Evolutionary conservation across 2,888 invertebrate genomes (phyloP).

Genomic region (Oscheius sp.): DNA sequence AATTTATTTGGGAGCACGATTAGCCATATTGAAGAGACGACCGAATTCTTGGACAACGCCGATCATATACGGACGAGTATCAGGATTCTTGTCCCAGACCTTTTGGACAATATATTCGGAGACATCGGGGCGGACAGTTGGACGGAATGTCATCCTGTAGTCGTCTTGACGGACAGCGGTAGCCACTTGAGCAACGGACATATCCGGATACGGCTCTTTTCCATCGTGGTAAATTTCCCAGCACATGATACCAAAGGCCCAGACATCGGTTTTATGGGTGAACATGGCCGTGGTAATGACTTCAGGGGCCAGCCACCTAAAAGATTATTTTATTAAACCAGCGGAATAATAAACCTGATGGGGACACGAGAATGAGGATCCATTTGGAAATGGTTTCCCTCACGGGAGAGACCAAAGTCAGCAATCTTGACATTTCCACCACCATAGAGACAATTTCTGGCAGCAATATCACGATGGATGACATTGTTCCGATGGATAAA

Average conservation of each 20-base stretch:
- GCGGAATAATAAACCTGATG: no score
- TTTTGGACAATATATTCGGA: background rate
- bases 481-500: slow-evolving; percentile 53
- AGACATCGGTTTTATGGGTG: slow-evolving; percentile 53
- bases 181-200: slow-evolving; percentile 43
- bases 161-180: background rate
- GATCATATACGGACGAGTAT: slow-evolving; percentile 20
- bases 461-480: slow-evolving; percentile 45
- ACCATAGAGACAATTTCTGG: slow-evolving; percentile 38
- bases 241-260: slow-evolving; percentile 53
- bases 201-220: slow-evolving; percentile 59
- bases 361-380: slow-evolving; percentile 42
- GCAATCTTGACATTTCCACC: slow-evolving; percentile 50
- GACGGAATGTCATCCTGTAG: slow-evolving; percentile 14
- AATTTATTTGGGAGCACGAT: no score
- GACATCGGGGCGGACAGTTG: background rate
- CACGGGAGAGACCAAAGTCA: slow-evolving; percentile 53
- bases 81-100: slow-evolving; percentile 22
- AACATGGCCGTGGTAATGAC: slow-evolving; percentile 48
- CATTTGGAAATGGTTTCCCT: slow-evolving; percentile 38
- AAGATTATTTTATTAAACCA: no score
- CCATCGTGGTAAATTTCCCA: slow-evolving; percentile 60
- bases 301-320: slow-evolving; percentile 60
- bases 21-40: background rate
- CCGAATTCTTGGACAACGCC: slow-evolving; percentile 8